Conservation (phyloP, 2,113 vertebrate genomes). For the Synchiropus splendidus region DNA sequence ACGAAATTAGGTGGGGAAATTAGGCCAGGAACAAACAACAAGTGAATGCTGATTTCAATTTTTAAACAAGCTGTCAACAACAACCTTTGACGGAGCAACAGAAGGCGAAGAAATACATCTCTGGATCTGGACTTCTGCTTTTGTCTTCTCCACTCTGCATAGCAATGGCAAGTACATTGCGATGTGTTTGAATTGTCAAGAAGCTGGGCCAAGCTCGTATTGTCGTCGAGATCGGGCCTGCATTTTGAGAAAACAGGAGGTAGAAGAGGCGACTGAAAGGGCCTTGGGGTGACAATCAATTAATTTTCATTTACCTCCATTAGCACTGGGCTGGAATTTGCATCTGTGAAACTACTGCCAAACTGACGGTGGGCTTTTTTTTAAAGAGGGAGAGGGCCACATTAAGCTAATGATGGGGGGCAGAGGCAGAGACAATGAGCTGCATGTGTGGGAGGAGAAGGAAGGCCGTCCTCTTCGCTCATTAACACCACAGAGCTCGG, state of each 20-base stretch:
- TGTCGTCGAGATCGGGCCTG: slow-evolving; percentile 54
- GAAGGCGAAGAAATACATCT: slow-evolving; percentile 33
- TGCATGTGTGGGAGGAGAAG: slow-evolving; percentile 51
- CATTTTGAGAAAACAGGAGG: slow-evolving; percentile 57
- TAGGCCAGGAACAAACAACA: no score
- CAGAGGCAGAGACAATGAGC: slow-evolving; percentile 42
- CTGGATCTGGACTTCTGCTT: no score
- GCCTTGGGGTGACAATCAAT: slow-evolving; percentile 65
- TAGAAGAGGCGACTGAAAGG: slow-evolving; percentile 61
- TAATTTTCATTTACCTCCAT: slow-evolving; percentile 72
- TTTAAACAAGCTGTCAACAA: no score
- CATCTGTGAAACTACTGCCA: slow-evolving; percentile 67
- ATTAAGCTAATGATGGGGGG: slow-evolving; percentile 62
- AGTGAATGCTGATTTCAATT: no score
- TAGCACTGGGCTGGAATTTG: slow-evolving; percentile 64
- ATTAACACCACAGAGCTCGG: slow-evolving; percentile 64
- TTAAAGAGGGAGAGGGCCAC: slow-evolving; percentile 35
- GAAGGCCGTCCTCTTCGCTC: slow-evolving; percentile 47
- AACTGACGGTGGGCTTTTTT: slow-evolving; percentile 60
- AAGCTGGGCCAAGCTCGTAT: slow-evolving; percentile 41
- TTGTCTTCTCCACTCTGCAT: slow-evolving; percentile 50
- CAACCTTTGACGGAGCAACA: no score
- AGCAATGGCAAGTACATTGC: slow-evolving; percentile 56
- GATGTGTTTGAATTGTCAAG: slow-evolving; percentile 52
- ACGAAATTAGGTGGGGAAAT: no score